A percentile compares a stretch with the other conserved stretches of the same genome.
These are phyloP conservation scores for Tachysurus fulvidraco DNA, from an alignment of 2,113 vertebrate genomes.

Conservation along the genomic window DNA sequence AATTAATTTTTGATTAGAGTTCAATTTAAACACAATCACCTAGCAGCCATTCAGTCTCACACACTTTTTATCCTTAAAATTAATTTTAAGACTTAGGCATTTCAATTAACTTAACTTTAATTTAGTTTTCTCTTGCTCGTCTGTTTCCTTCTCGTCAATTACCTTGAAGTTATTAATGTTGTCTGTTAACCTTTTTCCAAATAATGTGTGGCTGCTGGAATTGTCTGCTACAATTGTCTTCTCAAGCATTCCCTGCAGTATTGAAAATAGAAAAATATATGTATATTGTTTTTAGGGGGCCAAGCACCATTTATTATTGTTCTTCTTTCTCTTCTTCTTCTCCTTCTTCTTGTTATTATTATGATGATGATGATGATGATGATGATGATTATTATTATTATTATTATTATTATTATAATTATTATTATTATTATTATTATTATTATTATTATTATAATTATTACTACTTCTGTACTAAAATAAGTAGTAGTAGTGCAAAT, in stretches of 20 bases:
- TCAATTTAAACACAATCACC: not conserved
- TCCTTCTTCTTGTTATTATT: not conserved
- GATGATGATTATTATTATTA: too few species aligned
- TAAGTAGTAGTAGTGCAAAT: too few species aligned
- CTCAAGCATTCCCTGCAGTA: not conserved
- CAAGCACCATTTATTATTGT: not conserved
- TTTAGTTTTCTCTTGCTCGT: not conserved
- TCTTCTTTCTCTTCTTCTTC: too few species aligned
- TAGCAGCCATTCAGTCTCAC: not conserved
- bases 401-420: too few species aligned
- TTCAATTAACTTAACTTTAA: not conserved
- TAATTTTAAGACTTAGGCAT: not conserved
- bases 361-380: too few species aligned
- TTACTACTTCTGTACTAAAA: too few species aligned
- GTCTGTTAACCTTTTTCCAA: not conserved
- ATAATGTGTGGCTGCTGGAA: not conserved
- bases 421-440: too few species aligned
- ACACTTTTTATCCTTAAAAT: not conserved
- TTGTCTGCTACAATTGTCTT: not conserved
- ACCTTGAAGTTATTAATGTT: not conserved
- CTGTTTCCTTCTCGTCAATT: not conserved
- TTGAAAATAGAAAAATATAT: not conserved
- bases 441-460: too few species aligned
- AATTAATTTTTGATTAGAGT: conserved; percentile 12
- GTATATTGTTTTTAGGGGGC: not conserved